Evolutionary conservation across 1,140 invertebrate species (phyloP), one percentile per base, ranked within the genome.

Genomic region (Saccostrea echinata): DNA sequence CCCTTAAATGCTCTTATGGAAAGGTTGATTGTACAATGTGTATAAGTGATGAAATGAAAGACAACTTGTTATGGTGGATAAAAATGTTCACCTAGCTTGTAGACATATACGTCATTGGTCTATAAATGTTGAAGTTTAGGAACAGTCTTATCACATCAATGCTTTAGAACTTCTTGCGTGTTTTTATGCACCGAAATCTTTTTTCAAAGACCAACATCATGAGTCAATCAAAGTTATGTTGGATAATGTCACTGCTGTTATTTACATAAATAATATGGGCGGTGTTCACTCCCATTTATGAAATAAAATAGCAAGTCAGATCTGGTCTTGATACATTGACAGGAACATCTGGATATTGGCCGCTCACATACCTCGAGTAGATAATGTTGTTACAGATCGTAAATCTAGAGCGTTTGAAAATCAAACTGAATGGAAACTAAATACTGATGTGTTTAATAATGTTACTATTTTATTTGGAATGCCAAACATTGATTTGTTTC

Each of bases 401-500:
- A 52, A 86, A 30, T 90, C 86, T 57, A 83, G 90, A 43, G 68
- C 68, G 51, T 57, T 91, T 27, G 55, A n/a, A n/a, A n/a, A n/a
- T n/a, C n/a, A n/a, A n/a, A n/a, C n/a, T n/a, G n/a, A n/a, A n/a
- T n/a, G n/a, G 90, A 30, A n/a, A n/a, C n/a, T n/a, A n/a, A n/a
- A n/a, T n/a, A n/a, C 0, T 57, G 13, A 43, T 84, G 82, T 88
- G 24, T 90, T 90, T 89, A 3, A 86, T 16, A 24, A 82, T 21
- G 64, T 90, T 21, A 82, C 57, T 11, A 13, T 16, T 68, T 24
- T 55, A 35, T 55, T 83, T 84, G 64, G 30, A 35, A 27, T 8
- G 27, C 86, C 85, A 55, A 81, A 91, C 3, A 89, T 91, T 82
- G 90, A 90, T 84, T 52, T 92, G 24, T 92, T 91, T 90, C 88